Evolutionary conservation across 2,888 invertebrate genomes (phyloP).

Genomic region (Athalia circularis): DNA sequence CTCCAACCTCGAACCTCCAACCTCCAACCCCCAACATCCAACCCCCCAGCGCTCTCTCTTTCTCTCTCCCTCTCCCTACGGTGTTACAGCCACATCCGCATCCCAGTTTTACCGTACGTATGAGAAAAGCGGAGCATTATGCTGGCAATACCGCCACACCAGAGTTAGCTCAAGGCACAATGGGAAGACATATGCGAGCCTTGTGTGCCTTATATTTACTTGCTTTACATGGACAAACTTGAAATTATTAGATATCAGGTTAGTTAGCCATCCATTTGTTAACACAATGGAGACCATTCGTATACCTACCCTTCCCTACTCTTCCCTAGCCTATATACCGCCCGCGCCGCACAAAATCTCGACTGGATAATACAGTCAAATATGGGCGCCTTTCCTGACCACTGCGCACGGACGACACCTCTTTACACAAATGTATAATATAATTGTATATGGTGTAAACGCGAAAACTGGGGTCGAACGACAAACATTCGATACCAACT

Average conservation of each 20-base stretch:
- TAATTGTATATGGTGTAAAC: not conserved
- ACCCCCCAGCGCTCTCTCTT: too few relatives aligned
- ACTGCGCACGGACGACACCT: not conserved
- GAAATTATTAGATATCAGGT: slow-evolving; percentile 41
- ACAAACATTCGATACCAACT: not conserved
- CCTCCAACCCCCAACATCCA: not conserved
- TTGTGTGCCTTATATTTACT: slow-evolving; percentile 42
- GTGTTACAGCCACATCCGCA: too few relatives aligned
- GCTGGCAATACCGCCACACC: slow-evolving; percentile 17
- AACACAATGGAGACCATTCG: slow-evolving; percentile 29
- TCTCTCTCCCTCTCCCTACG: too few relatives aligned
- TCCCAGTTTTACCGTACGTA: not conserved
- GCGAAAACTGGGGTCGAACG: not conserved
- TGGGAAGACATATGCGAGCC: slow-evolving; percentile 41
- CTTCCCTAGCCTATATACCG: not conserved
- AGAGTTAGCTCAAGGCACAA: slow-evolving; percentile 31
- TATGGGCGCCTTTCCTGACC: slow-evolving; percentile 2
- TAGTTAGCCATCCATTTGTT: slow-evolving; percentile 40
- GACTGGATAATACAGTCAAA: slow-evolving; percentile 39
- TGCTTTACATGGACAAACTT: slow-evolving; percentile 41
- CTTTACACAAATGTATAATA: not conserved
- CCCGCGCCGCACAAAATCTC: slow-evolving; percentile 4
- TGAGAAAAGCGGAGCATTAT: slow-evolving; percentile 23
- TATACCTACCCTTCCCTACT: too few relatives aligned
- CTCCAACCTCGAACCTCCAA: too few relatives aligned